A percentile compares a stretch with the other conserved stretches of the same genome.
Conservation (phyloP, 1,140 invertebrate genomes). For the Ruditapes philippinarum region DNA sequence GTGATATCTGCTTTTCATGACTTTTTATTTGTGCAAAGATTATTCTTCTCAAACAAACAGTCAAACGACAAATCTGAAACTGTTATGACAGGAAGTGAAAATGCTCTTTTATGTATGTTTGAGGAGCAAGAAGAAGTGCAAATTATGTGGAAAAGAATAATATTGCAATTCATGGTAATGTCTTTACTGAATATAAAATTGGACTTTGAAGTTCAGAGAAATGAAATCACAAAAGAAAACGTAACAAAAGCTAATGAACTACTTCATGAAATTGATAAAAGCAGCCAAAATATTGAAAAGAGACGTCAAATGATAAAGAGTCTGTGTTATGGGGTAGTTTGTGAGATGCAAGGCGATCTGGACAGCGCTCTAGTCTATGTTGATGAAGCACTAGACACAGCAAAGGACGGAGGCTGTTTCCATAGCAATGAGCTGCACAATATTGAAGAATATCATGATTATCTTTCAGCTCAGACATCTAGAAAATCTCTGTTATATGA, state of each 20-base stretch:
- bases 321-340: neutral
- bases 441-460: neutral
- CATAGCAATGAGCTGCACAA: neutral
- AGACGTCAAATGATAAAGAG: neutral
- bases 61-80: neutral
- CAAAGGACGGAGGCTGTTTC: neutral
- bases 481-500: too few relatives aligned
- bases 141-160: neutral
- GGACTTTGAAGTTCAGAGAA: neutral
- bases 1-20: neutral
- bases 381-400: neutral
- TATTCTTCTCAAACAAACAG: neutral
- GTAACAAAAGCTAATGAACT: neutral
- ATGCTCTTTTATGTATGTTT: neutral
- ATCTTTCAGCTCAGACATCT: too few relatives aligned
- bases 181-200: neutral
- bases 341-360: neutral
- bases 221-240: neutral
- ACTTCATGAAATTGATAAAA: neutral
- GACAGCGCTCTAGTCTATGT: neutral
- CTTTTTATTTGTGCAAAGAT: neutral
- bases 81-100: neutral
- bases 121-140: neutral
- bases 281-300: neutral
- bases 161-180: neutral